Percentiles rank a stretch among this genome's conserved stretches.
These are phyloP conservation scores for Ctenochaetus hawaiiensis DNA, from an alignment of 2,797 vertebrate species.

Conservation along the genomic window DNA sequence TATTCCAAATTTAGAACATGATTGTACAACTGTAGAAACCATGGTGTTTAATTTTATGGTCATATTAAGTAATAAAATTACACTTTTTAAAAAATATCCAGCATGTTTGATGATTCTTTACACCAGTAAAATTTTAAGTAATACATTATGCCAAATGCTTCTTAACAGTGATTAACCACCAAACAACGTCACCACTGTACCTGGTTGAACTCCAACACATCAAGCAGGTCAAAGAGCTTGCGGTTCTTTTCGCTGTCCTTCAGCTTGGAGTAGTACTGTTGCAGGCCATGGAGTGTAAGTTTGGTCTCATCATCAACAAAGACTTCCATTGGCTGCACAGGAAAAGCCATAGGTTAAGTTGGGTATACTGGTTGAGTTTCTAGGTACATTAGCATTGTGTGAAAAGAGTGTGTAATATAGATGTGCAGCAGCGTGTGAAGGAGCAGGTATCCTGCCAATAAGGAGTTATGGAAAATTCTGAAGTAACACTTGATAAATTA, in stretches of 20 bases:
- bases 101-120: no score
- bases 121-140: not conserved
- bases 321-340: constrained; percentile 91
- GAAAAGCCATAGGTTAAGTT: not conserved
- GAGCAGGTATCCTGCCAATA: no score
- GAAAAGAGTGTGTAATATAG: not conserved
- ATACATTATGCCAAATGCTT: no score
- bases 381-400: not conserved
- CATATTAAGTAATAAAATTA: no score
- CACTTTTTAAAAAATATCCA: no score
- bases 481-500: constrained; percentile 32
- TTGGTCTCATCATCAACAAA: constrained; percentile 95
- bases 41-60: no score
- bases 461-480: no score
- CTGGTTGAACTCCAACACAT: constrained; percentile 94
- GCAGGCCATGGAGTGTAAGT: constrained; percentile 92
- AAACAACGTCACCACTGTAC: constrained; percentile 62
- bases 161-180: no score
- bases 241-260: constrained; percentile 95
- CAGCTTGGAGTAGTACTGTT: constrained; percentile 94
- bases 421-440: not conserved
- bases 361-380: no score
- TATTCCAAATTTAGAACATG: no score
- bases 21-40: no score
- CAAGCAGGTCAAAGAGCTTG: constrained; percentile 92